Evolutionary conservation across 2,888 invertebrate species (phyloP), one percentile per base, ranked within the genome.

Genomic region (Micoletzkya japonica): DNA sequence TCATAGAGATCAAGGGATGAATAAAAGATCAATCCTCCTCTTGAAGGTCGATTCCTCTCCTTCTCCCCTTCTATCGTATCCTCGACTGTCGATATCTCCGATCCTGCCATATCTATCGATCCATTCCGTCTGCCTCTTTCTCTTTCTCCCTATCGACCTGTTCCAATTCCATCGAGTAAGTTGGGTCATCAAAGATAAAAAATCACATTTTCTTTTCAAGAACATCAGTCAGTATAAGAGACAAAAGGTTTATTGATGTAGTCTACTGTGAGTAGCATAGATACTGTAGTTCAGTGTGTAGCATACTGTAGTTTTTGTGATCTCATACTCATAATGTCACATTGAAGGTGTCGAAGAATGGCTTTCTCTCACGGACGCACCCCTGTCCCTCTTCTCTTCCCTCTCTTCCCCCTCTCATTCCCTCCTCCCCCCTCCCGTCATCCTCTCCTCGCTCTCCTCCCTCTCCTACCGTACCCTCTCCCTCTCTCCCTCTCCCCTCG

Each of bases 21-120:
- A 44, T 44, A 20, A 10, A 37, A 32, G 10, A 4, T 32, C 7
- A 30, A 37, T 54, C 64, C n/a, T 37, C 32, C 32, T 17, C 4
- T 54, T 66, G 20, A 20, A 66, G 64, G 64, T 66, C 64, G 64
- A 14, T 66, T 54, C 54, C 64, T 66, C 26, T 66, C 64, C 0
- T 66, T 66, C 30, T n/a, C 26, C 54, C 64, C 64, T 30, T 44
- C 44, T 17, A 10, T 14, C 10, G 20, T 44, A 20, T 44, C 44
- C 20, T 17, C 44, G 20, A 14, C 44, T 44, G 10, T 17, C 20
- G 10, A 44, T 44, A 10, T 44, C 20, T 44, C 44, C 44, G 10
- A 14, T 44, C 44, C 10, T 44, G 10, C 44, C 44, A 10, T 17
- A 14, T 44, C 44, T 44, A 10, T 44, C 20, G 44, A 44, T 44